Conservation (phyloP, 2,797 vertebrate genomes). For the Scomberomorus guttatus region DNA sequence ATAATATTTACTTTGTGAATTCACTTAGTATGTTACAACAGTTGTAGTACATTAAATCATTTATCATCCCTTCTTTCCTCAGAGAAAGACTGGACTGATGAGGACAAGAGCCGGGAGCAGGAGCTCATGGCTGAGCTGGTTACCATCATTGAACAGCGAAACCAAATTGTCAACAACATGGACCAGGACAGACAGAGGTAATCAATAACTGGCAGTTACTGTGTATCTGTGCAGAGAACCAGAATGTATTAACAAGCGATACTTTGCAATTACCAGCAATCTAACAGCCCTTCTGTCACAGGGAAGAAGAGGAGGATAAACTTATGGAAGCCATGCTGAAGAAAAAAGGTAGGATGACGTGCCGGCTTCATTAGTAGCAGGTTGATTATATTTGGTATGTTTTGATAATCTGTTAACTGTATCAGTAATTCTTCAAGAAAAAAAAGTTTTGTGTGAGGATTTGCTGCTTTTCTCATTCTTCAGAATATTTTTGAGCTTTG, state of each 20-base stretch:
- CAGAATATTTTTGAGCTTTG: not conserved
- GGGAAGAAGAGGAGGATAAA: constrained; percentile 98
- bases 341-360: constrained; percentile 91
- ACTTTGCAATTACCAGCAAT: not conserved
- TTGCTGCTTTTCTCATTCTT: too few species aligned
- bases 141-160: constrained; percentile 96
- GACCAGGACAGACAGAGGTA: constrained; percentile 98
- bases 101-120: constrained; percentile 93
- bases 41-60: not conserved
- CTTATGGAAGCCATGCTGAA: constrained; percentile 95
- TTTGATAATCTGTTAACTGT: not conserved
- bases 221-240: not conserved
- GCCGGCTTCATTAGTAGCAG: not conserved
- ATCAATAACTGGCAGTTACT: not conserved
- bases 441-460: too few species aligned
- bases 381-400: not conserved
- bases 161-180: constrained; percentile 96
- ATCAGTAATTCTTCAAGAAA: too few species aligned
- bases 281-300: constrained; percentile 71
- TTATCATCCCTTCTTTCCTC: constrained; percentile 12
- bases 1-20: not conserved
- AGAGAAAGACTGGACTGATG: constrained; percentile 98
- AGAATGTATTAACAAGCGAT: not conserved
- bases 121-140: constrained; percentile 95
- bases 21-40: not conserved